phyloP scores from a whole-genome alignment of 1,140 invertebrate species.

The Papilio aristodemus region DNA sequence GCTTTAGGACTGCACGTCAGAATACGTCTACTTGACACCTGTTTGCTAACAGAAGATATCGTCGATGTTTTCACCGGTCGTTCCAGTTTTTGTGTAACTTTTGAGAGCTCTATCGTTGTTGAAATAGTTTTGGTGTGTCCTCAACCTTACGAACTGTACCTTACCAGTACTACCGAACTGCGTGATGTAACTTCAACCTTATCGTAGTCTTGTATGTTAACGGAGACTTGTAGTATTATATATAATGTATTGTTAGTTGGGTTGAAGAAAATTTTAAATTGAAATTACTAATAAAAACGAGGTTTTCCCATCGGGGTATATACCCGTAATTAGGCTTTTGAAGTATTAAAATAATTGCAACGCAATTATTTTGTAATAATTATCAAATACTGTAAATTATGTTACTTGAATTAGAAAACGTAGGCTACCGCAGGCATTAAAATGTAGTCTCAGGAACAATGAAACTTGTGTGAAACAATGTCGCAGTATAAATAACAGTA shows the following conservation, averaged over 20 bases:
- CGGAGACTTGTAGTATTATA: not conserved
- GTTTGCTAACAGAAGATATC: too few relatives aligned
- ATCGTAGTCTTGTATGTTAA: not conserved
- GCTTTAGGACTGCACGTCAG: too few relatives aligned
- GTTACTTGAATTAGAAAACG: not conserved
- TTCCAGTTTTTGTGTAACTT: too few relatives aligned
- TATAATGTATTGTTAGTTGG: not conserved
- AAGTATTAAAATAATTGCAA: too few relatives aligned
- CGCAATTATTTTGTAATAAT: too few relatives aligned
- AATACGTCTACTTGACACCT: too few relatives aligned
- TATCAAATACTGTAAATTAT: not conserved
- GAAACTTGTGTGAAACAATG: not conserved
- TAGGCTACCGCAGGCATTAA: not conserved
- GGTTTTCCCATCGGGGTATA: too few relatives aligned
- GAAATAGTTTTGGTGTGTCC: not conserved
- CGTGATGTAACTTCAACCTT: not conserved
- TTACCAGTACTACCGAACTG: not conserved
- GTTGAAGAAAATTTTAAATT: too few relatives aligned
- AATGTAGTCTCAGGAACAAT: not conserved
- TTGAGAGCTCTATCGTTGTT: too few relatives aligned
- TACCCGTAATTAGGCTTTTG: too few relatives aligned
- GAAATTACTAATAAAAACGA: too few relatives aligned
- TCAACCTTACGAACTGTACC: not conserved
- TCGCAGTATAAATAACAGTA: constrained; percentile 14
- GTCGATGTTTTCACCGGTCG: too few relatives aligned